phyloP scores from a whole-genome alignment of 2,888 invertebrate genomes.

The Stenodera caucasica region DNA sequence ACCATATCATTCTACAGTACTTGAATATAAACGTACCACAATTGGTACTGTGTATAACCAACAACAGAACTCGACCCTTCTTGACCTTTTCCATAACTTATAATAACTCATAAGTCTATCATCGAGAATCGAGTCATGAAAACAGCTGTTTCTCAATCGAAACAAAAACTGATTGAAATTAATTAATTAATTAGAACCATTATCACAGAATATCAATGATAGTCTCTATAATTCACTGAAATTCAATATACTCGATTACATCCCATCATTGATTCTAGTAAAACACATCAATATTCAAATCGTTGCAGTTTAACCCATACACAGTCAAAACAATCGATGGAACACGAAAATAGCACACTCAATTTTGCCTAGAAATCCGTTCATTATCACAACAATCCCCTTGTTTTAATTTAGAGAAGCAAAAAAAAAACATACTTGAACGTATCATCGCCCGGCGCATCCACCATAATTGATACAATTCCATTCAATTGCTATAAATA shows the following conservation, averaged over 20 bases:
- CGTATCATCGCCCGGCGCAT: neutral
- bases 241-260: neutral
- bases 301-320: conserved; percentile 1
- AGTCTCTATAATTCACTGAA: neutral
- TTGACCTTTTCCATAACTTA: neutral
- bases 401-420: neutral
- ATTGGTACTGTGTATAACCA: neutral
- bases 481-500: neutral
- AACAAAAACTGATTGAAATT: no score
- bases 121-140: neutral
- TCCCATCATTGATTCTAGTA: neutral
- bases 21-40: conserved; percentile 6
- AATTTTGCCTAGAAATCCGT: neutral
- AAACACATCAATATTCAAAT: conserved; percentile 4
- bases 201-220: neutral
- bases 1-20: conserved; percentile 26
- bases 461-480: no score
- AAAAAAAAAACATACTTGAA: neutral
- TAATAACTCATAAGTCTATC: neutral
- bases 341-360: neutral
- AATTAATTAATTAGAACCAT: no score
- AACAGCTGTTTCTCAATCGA: no score
- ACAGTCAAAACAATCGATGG: conserved; percentile 9
- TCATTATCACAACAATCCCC: neutral
- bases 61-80: conserved; percentile 4